Base-by-base conservation (phyloP, 35 echinoderm and acorn worm species). In the Anneissia japonica region DNA sequence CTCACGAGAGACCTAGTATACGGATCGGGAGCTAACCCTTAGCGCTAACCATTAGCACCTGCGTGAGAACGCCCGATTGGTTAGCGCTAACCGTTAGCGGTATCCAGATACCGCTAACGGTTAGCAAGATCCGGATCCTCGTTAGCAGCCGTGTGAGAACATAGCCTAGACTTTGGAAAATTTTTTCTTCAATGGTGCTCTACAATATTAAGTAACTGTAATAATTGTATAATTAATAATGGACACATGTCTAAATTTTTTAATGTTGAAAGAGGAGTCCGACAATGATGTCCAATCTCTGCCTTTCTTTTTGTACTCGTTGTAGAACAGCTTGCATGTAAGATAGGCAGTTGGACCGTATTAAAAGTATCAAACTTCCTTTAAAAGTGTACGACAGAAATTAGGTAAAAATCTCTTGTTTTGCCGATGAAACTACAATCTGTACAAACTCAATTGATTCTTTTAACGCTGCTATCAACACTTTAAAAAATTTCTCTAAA, bases 121-220 rank as follows among this genome's bases (percentile, higher is more conserved):
- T n/a, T n/a, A n/a, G n/a, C n/a, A n/a, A n/a, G n/a, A n/a, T n/a
- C n/a, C n/a, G n/a, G n/a, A n/a, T n/a, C n/a, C n/a, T n/a, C n/a
- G n/a, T n/a, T n/a, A n/a, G n/a, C n/a, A n/a, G n/a, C n/a, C n/a
- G n/a, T n/a, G n/a, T n/a, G n/a, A n/a, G n/a, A n/a, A n/a, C n/a
- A n/a, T n/a, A n/a, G n/a, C n/a, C n/a, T n/a, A n/a, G n/a, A n/a
- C 6, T 40, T 39, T 36, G 28, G 79, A 23, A 10, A 39, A 81
- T 81, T 10, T 17, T 81, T 81, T 81, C 23, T 81, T 30, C 38
- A 81, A 39, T 81, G 79, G 79, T 38, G 35, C 40, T 38, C 26
- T 4, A 40, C 38, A 9, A 37, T 81, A 29, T 81, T 38, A 30
- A 81, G 30, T 11, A 36, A 81, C 14, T 36, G 35, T 35, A 17